Base-by-base conservation (phyloP, 23 tunicate species). In the Botrylloides violaceus region DNA sequence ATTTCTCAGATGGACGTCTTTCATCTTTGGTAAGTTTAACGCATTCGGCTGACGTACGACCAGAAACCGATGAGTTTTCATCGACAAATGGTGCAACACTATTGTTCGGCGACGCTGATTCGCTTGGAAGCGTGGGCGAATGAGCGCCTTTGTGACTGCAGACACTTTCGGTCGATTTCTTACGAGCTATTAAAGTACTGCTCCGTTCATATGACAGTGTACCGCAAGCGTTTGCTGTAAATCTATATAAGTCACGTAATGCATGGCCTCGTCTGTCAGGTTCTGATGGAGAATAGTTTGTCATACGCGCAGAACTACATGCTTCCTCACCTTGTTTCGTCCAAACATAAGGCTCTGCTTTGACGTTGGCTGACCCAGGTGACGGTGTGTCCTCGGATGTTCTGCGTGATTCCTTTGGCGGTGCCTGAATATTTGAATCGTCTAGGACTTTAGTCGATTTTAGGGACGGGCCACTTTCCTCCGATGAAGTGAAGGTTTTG, bases 141-240 rank as follows among this genome's bases (percentile, higher is more conserved):
- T n/a, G n/a, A n/a, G n/a, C n/a, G n/a, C n/a, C n/a, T n/a, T n/a
- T n/a, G n/a, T n/a, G n/a, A n/a, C n/a, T n/a, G n/a, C n/a, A n/a
- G n/a, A n/a, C n/a, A n/a, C n/a, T n/a, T n/a, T n/a, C n/a, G n/a
- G n/a, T n/a, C n/a, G n/a, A n/a, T n/a, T n/a, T n/a, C n/a, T n/a
- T n/a, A n/a, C n/a, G n/a, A n/a, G n/a, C n/a, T n/a, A n/a, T n/a
- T n/a, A n/a, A n/a, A n/a, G n/a, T n/a, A n/a, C n/a, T n/a, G n/a
- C n/a, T n/a, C n/a, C n/a, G n/a, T n/a, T n/a, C n/a, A n/a, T n/a
- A n/a, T n/a, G n/a, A n/a, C 53, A 68, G 23, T 18, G 27, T 19
- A 5, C 58, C 58, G 37, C 74, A 68, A 20, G 74, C 74, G 28
- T 56, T 55, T 27, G 74, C 74, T 24, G 74, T 43, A 25, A 32